A percentile compares a stretch with the other conserved stretches of the same genome.
Conservation (phyloP, 2,113 vertebrate species). For the Megaceryle torquata region DNA sequence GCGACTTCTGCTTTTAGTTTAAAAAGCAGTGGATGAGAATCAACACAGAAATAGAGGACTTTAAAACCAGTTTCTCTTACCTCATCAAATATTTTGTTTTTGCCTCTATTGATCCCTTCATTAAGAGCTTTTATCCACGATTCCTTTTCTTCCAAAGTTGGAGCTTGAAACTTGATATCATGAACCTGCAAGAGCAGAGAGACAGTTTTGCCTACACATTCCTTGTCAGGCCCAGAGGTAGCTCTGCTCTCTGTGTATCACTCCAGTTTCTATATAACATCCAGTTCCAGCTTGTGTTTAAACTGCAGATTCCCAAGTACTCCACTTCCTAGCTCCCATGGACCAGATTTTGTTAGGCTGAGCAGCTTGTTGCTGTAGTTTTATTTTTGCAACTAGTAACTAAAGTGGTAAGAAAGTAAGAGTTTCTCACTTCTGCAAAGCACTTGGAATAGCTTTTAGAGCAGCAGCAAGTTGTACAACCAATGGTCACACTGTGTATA, state of each 20-base stretch:
- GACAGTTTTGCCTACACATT: neutral
- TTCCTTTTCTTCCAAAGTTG: conserved; percentile 87
- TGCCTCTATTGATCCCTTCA: conserved; percentile 88
- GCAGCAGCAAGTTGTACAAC: neutral
- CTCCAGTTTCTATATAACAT: neutral
- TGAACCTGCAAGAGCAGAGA: conserved; percentile 78
- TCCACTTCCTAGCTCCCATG: neutral
- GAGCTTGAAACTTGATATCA: conserved; percentile 89
- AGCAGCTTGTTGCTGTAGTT: conserved; percentile 14
- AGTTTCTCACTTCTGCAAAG: neutral
- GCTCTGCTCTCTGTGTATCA: neutral
- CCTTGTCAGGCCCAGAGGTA: neutral
- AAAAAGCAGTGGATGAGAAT: neutral
- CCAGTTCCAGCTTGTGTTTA: conserved; percentile 53
- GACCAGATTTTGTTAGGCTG: neutral
- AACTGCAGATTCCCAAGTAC: conserved; percentile 63
- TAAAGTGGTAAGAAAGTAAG: neutral
- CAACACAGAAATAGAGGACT: neutral
- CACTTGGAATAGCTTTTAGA: neutral
- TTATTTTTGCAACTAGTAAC: conserved; percentile 10
- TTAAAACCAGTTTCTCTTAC: conserved; percentile 63
- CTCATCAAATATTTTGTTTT: conserved; percentile 95
- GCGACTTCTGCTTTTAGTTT: neutral
- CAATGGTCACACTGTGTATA: neutral
- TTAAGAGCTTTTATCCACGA: conserved; percentile 92